Evolutionary conservation across 92 coral and sea anemone genomes (phyloP).

Genomic region (Epizoanthus stellaris): DNA sequence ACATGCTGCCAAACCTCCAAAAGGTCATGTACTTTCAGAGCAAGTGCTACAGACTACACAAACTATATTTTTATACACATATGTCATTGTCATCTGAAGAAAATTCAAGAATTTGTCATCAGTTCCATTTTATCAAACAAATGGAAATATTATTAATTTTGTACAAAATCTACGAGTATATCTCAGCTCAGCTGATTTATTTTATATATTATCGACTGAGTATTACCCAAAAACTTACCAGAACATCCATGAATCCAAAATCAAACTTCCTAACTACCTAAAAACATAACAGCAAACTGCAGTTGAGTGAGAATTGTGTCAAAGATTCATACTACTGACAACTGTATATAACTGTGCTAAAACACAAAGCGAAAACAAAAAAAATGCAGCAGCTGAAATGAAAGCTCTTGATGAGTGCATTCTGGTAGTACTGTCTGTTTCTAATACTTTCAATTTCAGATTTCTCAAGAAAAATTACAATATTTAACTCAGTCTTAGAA

Average conservation of each 20-base stretch:
- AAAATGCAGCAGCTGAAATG: too few species aligned
- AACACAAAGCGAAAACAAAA: too few species aligned
- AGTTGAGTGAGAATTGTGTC: too few species aligned
- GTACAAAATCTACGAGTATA: background rate
- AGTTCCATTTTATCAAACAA: background rate
- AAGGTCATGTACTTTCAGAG: background rate
- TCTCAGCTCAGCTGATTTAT: background rate
- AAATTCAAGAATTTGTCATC: background rate
- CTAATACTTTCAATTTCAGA: too few species aligned
- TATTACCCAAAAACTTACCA: constrained; percentile 8
- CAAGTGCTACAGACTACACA: background rate
- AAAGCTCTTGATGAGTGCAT: too few species aligned
- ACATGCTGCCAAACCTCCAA: background rate
- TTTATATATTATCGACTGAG: background rate
- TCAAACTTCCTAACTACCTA: too few species aligned
- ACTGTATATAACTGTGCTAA: too few species aligned
- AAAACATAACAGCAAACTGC: too few species aligned
- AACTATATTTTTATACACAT: background rate
- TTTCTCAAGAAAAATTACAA: background rate
- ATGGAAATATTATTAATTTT: background rate
- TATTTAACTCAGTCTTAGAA: background rate
- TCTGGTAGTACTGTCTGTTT: too few species aligned
- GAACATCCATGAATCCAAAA: background rate
- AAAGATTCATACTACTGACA: too few species aligned
- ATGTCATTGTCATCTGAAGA: background rate